Base-by-base conservation (phyloP, 2,888 invertebrate species). In the Phaonia tiefii region DNA sequence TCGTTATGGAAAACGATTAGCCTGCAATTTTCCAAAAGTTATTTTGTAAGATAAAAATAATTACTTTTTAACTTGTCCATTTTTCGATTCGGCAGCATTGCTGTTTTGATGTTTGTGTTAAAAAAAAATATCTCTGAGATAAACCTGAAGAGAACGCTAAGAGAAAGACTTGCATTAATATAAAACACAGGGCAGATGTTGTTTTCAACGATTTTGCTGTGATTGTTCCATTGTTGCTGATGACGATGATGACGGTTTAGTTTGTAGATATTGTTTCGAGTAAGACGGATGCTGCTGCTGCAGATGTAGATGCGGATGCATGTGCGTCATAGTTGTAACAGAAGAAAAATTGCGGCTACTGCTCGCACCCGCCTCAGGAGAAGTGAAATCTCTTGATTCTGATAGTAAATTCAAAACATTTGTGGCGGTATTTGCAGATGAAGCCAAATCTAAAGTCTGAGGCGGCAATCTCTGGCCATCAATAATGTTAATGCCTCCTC, bases 341-440 rank as follows among this genome's bases (percentile, higher is more conserved):
- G 85, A 84, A 44, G 88, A 85, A 80, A 82, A 69, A 46, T 77
- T 82, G 70, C 75, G 67, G 39, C 42, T 69, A 70, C 72, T 75
- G 49, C 46, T 51, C 82, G 84, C 76, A 39, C 31, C 26, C 60
- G 26, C 63, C 49, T 73, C 73, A 4, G 83, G 67, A 31, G 76
- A 60, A 72, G 63, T 79, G 39, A 71, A 54, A 56, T 78, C 78
- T 31, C 63, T 78, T 69, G 80, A 58, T 51, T 77, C 79, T 1
- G 69, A 44, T 74, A 79, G 67, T 74, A 83, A 78, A 60, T 77
- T 84, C n/a, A n/a, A n/a, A n/a, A n/a, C n/a, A n/a, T n/a, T n/a
- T 11, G 84, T 86, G 11, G 87, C 87, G n/a, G 88, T 88, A 82
- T 85, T 86, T 31, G 89, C 88, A 63, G 88, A 89, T n/a, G 88